Evolutionary conservation across 2,113 vertebrate species (phyloP).

Genomic region (Scytalopus superciliaris): DNA sequence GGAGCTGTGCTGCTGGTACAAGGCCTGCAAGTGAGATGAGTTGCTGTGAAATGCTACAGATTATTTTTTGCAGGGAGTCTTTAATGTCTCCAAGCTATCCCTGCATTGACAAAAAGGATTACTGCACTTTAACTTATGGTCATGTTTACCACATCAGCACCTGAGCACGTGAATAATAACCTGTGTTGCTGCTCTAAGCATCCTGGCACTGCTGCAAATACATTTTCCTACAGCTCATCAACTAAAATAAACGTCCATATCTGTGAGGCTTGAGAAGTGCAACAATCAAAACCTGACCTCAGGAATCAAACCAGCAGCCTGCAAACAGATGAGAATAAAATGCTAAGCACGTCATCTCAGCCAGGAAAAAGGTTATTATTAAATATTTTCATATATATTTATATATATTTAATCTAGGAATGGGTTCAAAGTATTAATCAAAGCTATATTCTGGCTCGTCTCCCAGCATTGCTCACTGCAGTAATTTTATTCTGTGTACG

Average conservation of each 20-base stretch:
- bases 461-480: neutral
- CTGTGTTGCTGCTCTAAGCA: neutral
- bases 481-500: constrained; percentile 26
- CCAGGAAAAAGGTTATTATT: constrained; percentile 61
- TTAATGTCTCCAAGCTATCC: neutral
- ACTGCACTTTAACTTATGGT: neutral
- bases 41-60: neutral
- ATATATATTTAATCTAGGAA: constrained; percentile 28
- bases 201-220: neutral
- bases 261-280: neutral
- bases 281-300: neutral
- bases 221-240: constrained; percentile 4
- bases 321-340: constrained; percentile 2
- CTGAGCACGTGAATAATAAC: neutral
- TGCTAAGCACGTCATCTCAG: neutral
- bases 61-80: neutral
- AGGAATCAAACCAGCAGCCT: neutral
- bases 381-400: constrained; percentile 45
- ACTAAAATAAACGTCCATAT: neutral
- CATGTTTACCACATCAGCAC: neutral
- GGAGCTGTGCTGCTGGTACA: neutral
- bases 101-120: neutral
- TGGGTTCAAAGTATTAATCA: constrained; percentile 58
- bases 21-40: neutral
- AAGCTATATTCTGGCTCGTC: constrained; percentile 1